Conservation (phyloP, 2,888 invertebrate genomes). For the Leptopilina syphax region DNA sequence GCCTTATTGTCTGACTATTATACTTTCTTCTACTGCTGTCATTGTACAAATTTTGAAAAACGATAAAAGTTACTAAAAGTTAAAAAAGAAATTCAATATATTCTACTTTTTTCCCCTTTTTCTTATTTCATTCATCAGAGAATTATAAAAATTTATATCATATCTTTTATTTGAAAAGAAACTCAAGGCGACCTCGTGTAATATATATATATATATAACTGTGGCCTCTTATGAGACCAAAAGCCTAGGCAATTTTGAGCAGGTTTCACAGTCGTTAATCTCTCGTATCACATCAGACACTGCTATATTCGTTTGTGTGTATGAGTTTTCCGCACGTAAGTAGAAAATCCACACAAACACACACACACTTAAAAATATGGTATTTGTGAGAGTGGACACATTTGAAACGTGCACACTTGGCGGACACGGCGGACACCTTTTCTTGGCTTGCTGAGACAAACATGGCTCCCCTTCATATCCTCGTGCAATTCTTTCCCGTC, state of each 20-base stretch:
- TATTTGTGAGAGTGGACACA: conserved; percentile 7
- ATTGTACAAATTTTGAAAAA: too few species aligned
- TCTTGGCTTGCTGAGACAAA: neutral
- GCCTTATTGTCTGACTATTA: too few species aligned
- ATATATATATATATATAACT: too few species aligned
- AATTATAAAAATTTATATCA: neutral
- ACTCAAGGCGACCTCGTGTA: neutral
- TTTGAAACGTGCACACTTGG: neutral
- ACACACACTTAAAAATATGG: neutral
- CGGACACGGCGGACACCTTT: neutral
- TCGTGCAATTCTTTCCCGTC: conserved; percentile 47
- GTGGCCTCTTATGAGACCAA: conserved; percentile 18
- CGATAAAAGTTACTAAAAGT: too few species aligned
- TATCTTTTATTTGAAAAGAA: neutral
- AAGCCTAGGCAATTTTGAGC: conserved; percentile 14
- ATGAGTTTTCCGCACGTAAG: neutral
- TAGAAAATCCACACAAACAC: neutral
- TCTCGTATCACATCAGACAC: conserved; percentile 12
- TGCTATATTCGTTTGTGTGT: neutral
- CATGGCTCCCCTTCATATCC: conserved; percentile 16
- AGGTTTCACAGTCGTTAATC: conserved; percentile 24
- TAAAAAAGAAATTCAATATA: too few species aligned
- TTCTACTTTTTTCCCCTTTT: too few species aligned
- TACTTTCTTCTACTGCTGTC: too few species aligned
- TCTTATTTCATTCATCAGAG: too few species aligned